Percentiles rank a stretch among this genome's conserved stretches.
These are phyloP conservation scores for Nothura maculosa DNA, from an alignment of 2,797 vertebrate genomes.

Conservation along the genomic window DNA sequence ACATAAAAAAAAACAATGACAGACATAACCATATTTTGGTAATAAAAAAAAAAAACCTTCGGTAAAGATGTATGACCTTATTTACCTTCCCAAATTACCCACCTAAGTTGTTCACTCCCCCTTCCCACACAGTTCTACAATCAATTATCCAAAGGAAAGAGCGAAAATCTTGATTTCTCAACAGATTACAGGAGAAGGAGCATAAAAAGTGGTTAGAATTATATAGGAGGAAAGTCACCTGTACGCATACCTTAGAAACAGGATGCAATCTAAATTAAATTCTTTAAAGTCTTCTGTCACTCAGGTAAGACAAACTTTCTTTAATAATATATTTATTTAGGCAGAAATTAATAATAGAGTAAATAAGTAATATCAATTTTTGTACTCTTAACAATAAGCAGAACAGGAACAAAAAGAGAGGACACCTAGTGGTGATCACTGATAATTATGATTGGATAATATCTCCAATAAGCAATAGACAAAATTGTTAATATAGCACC, in stretches of 20 bases:
- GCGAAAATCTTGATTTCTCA: background rate
- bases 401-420: conserved; percentile 26
- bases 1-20: background rate
- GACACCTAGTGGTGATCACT: conserved; percentile 70
- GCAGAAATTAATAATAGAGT: background rate
- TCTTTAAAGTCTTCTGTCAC: background rate
- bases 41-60: background rate
- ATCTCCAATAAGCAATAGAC: background rate
- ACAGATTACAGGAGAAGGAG: accelerated
- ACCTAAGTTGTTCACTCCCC: background rate
- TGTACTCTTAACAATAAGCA: background rate
- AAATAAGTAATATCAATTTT: accelerated
- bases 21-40: background rate
- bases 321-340: background rate
- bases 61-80: background rate
- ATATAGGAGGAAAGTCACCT: background rate
- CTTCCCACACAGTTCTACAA: background rate
- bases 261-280: background rate
- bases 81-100: background rate
- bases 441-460: background rate
- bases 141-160: background rate
- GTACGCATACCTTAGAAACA: background rate
- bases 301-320: background rate
- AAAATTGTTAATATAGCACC: background rate
- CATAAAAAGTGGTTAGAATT: background rate